phyloP scores from a whole-genome alignment of 2,113 vertebrate species.

The Microcebus ravelobensis region DNA sequence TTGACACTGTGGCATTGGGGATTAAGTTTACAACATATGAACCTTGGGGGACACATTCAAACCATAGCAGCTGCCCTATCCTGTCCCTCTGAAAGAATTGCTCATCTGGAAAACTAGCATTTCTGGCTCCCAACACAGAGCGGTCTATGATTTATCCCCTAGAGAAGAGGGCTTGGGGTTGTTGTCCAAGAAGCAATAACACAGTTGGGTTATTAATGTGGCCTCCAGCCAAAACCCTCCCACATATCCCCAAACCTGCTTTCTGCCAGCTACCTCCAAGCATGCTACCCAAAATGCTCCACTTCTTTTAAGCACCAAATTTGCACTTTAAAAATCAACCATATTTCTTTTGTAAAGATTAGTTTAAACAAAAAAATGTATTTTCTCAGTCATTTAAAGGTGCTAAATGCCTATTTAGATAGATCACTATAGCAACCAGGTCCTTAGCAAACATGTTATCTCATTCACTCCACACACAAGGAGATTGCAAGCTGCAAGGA shows the following conservation, averaged over 20 bases:
- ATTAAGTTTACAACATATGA: not conserved
- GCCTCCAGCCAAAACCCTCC: not conserved
- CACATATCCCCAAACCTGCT: not conserved
- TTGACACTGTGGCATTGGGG: not conserved
- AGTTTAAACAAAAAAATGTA: not conserved
- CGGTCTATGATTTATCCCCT: not conserved
- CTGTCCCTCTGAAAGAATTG: not conserved
- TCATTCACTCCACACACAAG: not conserved
- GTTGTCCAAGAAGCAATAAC: not conserved
- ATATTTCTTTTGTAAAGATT: not conserved
- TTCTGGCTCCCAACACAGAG: not conserved
- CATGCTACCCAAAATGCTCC: not conserved
- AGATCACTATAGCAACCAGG: not conserved
- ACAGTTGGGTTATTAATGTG: accelerated
- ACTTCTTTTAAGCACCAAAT: not conserved
- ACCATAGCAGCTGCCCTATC: not conserved
- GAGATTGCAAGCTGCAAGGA: not conserved
- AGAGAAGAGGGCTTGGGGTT: not conserved
- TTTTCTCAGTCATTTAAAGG: not conserved
- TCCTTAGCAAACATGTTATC: not conserved
- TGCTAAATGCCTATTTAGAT: not conserved
- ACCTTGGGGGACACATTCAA: not conserved
- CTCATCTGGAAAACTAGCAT: not conserved
- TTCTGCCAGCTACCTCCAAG: not conserved
- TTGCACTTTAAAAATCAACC: not conserved